These are phyloP conservation scores for Aeoliscus strigatus DNA, from an alignment of 2,797 vertebrate species.

Conservation along the genomic window DNA sequence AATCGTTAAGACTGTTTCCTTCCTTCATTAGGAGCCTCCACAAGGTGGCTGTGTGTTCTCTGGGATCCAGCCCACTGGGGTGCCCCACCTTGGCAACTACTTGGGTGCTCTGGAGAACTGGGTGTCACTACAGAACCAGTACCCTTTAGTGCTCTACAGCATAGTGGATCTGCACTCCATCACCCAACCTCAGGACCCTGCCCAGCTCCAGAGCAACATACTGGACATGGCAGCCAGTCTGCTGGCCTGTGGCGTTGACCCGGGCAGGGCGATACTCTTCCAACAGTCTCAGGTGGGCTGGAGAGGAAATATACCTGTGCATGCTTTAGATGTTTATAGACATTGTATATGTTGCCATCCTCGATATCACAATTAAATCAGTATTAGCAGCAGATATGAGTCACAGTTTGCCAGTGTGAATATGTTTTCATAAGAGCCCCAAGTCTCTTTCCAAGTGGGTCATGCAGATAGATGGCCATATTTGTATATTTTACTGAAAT, in stretches of 20 bases:
- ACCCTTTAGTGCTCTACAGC: conserved; percentile 82
- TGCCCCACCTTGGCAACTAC: conserved; percentile 91
- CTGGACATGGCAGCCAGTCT: conserved; percentile 88
- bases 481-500: conserved; percentile 9
- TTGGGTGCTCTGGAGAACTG: conserved; percentile 90
- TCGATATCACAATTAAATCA: no score
- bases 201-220: conserved; percentile 75
- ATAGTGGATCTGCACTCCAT: conserved; percentile 94
- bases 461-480: no score
- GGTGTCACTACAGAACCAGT: conserved; percentile 82
- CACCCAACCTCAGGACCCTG: conserved; percentile 85
- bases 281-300: conserved; percentile 88
- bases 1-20: background rate
- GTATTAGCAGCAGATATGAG: no score
- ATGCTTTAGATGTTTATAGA: no score
- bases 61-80: conserved; percentile 92
- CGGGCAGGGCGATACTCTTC: conserved; percentile 83
- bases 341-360: no score
- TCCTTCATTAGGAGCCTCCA: conserved; percentile 28
- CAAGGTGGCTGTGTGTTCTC: conserved; percentile 80
- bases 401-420: no score
- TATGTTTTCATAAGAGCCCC: no score
- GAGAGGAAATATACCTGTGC: background rate
- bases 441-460: no score
- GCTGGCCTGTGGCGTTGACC: conserved; percentile 89